Evolutionary conservation across 2,113 vertebrate genomes (phyloP), one percentile per base, ranked within the genome.

Genomic region (Arenaria interpres): DNA sequence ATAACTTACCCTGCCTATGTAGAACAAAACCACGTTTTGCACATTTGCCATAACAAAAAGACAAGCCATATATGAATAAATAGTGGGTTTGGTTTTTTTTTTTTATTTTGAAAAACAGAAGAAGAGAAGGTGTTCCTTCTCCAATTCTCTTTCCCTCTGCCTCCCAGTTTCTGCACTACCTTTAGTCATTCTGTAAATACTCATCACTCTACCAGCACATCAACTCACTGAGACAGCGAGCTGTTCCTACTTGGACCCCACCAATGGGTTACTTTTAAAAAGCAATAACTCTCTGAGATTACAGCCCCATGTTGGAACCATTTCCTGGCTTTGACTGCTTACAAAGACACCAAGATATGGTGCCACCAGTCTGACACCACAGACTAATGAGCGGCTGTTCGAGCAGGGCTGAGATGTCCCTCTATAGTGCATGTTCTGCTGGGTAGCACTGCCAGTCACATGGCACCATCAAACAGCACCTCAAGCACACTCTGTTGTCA

Each of bases 401-500:
- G 12, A 69, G 32, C 39, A 78, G 51, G 62, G 33, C 24, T 5
- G 72, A 35, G 68, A 6, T 23, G 20, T 32, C 22, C 59, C 35
- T 50, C 48, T 17, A 3, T 6, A 84, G 54, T 2, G 2, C 7
- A 1, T 8, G 7, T 27, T 24, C 46, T 53, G 74, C 59, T 18
- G 23, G 50, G 60, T 35, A 63, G 43, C n/a, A 15, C 45, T 12
- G 23, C 8, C 43, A 6, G 72, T 37, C n/a, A 8, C 10, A 1
- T 0, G 2, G 54, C 30, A 27, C 50, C 59, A 15, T 0, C 0
- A 5, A 39, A 35, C 33, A 62, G 25, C 76, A 39, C 7, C 63
- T 41, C 45, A 18, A 48, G 23, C 5, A 18, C 0, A 0, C 45
- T 22, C 19, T 17, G 24, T 24, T 11, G 19, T 28, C 50, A 66